Evolutionary conservation across 2,113 vertebrate genomes (phyloP).

Genomic region (Notothenia coriiceps): DNA sequence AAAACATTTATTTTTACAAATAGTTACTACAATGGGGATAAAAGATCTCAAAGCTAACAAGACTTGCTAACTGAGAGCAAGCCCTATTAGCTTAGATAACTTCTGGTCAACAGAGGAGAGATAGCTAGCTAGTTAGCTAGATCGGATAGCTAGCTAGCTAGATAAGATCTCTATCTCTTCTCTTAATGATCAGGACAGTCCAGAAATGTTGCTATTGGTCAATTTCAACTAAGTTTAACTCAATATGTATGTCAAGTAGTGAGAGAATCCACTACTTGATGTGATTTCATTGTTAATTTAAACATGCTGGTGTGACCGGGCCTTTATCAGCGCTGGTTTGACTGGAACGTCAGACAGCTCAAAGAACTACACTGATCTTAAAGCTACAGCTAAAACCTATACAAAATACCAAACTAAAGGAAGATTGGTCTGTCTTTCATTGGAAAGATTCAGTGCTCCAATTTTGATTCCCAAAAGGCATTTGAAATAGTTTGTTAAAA

Average conservation of each 20-base stretch:
- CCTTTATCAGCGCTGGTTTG: background rate
- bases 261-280: background rate
- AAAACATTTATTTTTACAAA: background rate
- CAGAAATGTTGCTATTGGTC: background rate
- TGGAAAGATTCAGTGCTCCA: background rate
- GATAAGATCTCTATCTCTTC: background rate
- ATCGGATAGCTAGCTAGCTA: background rate
- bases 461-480: background rate
- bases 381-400: background rate
- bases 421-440: background rate
- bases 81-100: background rate
- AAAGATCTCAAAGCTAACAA: background rate
- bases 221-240: background rate
- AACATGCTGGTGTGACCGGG: background rate
- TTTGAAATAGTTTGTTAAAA: background rate
- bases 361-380: background rate
- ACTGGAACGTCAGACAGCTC: background rate
- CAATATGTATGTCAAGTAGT: background rate
- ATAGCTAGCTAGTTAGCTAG: background rate
- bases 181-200: background rate
- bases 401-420: background rate
- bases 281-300: background rate
- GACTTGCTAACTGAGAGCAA: background rate
- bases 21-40: background rate
- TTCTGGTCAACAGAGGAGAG: background rate